Conservation (phyloP, 2,888 invertebrate species). For the Chelonus formosanus region DNA sequence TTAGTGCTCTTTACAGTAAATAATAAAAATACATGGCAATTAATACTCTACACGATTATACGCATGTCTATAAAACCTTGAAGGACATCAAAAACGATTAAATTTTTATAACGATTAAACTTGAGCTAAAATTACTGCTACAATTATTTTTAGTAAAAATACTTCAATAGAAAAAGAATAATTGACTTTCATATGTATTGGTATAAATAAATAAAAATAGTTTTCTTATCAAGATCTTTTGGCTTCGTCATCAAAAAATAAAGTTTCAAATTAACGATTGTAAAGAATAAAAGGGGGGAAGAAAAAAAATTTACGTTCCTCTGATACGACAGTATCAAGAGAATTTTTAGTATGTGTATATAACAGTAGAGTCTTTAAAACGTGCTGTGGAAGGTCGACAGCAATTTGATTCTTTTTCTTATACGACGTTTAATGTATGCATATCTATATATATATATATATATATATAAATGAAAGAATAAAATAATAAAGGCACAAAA, state of each 20-base stretch:
- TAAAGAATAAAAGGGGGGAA: not conserved
- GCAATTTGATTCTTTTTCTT: conserved; percentile 42
- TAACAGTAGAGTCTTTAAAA: conserved; percentile 3
- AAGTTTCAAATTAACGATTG: conserved; percentile 34
- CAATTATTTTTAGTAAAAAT: too few relatives aligned
- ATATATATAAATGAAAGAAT: not conserved
- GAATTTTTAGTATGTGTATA: not conserved
- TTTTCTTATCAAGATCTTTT: not conserved
- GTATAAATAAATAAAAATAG: not conserved
- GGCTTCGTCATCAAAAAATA: conserved; percentile 19
- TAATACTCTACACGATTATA: too few relatives aligned
- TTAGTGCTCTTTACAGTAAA: too few relatives aligned
- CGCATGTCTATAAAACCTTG: too few relatives aligned
- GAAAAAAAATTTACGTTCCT: conserved; percentile 21
- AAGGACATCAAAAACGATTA: too few relatives aligned
- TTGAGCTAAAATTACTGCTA: too few relatives aligned
- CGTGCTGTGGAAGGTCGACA: conserved; percentile 37
- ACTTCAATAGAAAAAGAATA: too few relatives aligned
- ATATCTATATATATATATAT: conserved; percentile 23
- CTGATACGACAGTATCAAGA: not conserved
- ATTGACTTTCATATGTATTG: not conserved
- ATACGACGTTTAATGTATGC: conserved; percentile 22
- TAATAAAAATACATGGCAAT: too few relatives aligned
- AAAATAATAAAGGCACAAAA: not conserved
- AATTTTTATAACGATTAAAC: too few relatives aligned